These are phyloP conservation scores for Lasioglossum calceatum DNA, from an alignment of 2,888 invertebrate genomes.

Conservation along the genomic window DNA sequence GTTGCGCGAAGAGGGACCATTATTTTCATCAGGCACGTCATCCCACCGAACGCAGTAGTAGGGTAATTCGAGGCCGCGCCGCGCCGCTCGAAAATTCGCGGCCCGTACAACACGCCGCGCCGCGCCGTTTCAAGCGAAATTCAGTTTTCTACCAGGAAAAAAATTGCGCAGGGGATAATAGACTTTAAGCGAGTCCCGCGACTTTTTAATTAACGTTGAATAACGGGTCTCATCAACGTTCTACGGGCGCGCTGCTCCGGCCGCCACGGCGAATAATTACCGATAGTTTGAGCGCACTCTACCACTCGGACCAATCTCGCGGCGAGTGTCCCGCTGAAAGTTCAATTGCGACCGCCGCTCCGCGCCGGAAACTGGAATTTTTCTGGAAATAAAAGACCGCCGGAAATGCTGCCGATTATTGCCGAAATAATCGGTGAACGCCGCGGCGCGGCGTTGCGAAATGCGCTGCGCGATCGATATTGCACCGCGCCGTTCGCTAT, in stretches of 20 bases:
- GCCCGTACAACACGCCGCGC: background rate
- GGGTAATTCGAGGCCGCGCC: slow-evolving; percentile 24
- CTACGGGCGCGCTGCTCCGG: background rate
- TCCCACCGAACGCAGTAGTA: slow-evolving; percentile 10
- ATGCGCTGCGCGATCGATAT: background rate
- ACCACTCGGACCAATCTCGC: background rate
- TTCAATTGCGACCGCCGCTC: background rate
- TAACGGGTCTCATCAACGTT: slow-evolving; percentile 30
- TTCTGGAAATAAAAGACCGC: background rate
- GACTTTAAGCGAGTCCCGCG: slow-evolving; percentile 31
- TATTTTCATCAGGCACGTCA: slow-evolving; percentile 44
- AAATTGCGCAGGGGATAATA: slow-evolving; percentile 42
- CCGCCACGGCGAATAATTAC: slow-evolving; percentile 36
- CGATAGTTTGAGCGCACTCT: slow-evolving; percentile 17
- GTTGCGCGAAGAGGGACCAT: slow-evolving; percentile 32
- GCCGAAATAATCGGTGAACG: background rate
- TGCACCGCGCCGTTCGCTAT: background rate
- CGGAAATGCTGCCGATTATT: background rate
- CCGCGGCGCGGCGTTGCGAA: background rate
- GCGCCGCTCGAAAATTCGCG: slow-evolving; percentile 23
- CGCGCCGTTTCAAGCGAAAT: slow-evolving; percentile 9
- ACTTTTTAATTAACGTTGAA: slow-evolving; percentile 55
- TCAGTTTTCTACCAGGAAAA: slow-evolving; percentile 19
- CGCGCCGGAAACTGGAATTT: background rate
- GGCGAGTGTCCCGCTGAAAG: background rate